Base-by-base conservation (phyloP, 2,888 invertebrate genomes). In the Microchrysa polita region DNA sequence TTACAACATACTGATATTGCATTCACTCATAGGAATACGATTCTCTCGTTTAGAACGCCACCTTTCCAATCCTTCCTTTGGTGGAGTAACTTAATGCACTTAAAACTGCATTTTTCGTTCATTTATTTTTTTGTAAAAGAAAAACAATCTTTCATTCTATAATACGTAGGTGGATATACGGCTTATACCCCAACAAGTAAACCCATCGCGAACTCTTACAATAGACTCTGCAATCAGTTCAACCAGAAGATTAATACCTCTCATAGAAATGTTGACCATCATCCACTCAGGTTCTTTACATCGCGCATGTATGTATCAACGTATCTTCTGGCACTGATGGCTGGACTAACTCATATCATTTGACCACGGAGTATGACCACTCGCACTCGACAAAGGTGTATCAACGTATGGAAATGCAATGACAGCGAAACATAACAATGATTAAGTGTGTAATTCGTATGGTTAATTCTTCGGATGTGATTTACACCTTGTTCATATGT, bases 141-240 rank as follows among this genome's bases (percentile, higher is more conserved):
- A n/a, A n/a, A n/a, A n/a, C n/a, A n/a, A n/a, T n/a, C n/a, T 48
- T 48, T n/a, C 48, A 48, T n/a, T 48, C 16, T 48, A 34, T 34
- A 2, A 7, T 61, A 42, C 14, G 65, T 65, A 34, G 65, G 65
- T 65, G 48, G 65, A 65, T 44, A 65, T 44, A 60, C 48, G 22
- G 44, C 42, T 12, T 34, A 65, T 65, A 7, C 7, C 27, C 27
- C 4, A 34, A 34, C 27, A 16, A 55, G 55, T 55, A n/a, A n/a
- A 18, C 22, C 18, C 18, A 16, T 18, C 10, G 55, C 18, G 55
- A 20, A 16, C 23, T 23, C 16, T 22, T 14, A 71, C 73, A 75
- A 75, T 73, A 61, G 75, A 65, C 73, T 73, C 44, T 20, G 65
- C 65, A 65, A 65, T 73, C 65, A 73, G 73, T 73, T 71, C 40